Base-by-base conservation (phyloP, 1,140 invertebrate genomes). In the Gonioctena quinquepunctata region DNA sequence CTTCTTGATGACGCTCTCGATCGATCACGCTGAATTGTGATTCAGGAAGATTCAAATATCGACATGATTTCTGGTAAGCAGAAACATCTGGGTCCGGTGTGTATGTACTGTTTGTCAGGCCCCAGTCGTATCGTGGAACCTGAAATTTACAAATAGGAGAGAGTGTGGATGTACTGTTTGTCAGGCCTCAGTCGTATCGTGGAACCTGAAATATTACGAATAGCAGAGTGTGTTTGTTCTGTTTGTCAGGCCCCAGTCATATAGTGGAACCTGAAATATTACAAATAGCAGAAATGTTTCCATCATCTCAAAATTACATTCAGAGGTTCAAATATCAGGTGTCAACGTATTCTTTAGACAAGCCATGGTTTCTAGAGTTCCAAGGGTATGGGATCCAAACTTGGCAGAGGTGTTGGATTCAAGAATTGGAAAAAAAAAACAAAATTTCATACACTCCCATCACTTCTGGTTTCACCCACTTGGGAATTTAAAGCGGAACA, bases 11-110 rank as follows among this genome's bases (percentile, higher is more conserved):
- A 69, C 85, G 76, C 3, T 73, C 83, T 64, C 81, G 81, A 76
- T 87, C 85, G 16, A 86, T 66, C 75, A 86, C 85, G 70, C 83
- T 80, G 72, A 85, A 82, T 69, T 83, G 76, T 72, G 84, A 80
- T 13, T 59, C 66, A 8, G 77, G 77, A 60, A 79, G 69, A 61
- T 69, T 66, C 6, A 74, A 25, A 56, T 71, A 74, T 64, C 77
- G 69, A 21, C 81, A 80, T 23, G 74, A 69, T 61, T 83, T 85
- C 72, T 82, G 81, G 21, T 68, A 79, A 68, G 81, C 79, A 49
- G 83, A 81, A 73, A 84, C 81, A 76, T 84, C 82, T 72, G 86
- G 84, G 62, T 82, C 77, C 52, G 85, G 76, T 59, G 77, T 74
- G 76, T 86, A 85, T 25, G 81, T 73, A 67, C 83, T 84, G 42